Conservation (phyloP, 2,888 invertebrate genomes). For the Drosophila hamatofila region DNA sequence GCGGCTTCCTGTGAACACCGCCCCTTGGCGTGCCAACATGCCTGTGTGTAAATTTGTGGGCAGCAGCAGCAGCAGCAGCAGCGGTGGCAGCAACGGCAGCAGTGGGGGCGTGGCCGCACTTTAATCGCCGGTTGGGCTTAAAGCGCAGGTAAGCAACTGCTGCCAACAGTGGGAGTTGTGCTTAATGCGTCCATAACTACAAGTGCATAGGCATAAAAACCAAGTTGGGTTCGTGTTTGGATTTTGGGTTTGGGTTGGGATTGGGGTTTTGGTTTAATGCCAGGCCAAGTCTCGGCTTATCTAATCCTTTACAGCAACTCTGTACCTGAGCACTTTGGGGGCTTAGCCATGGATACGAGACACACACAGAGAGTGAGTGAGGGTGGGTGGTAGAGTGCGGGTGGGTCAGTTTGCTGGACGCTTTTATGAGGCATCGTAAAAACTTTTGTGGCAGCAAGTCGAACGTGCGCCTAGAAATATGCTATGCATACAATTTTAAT, state of each 20-base stretch:
- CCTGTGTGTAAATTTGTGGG: conserved; percentile 69
- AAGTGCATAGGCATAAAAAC: conserved; percentile 75
- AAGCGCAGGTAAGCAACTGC: conserved; percentile 36
- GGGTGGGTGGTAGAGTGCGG: background rate
- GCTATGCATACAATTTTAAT: conserved; percentile 75
- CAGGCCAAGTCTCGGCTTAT: conserved; percentile 56
- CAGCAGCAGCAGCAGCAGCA: conserved; percentile 16
- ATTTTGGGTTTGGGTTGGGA: conserved; percentile 6
- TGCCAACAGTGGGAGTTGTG: conserved; percentile 10
- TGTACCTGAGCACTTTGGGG: conserved; percentile 22
- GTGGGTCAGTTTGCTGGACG: conserved; percentile 57
- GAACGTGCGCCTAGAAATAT: conserved; percentile 77
- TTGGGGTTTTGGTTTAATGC: conserved; percentile 42
- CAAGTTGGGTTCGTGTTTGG: conserved; percentile 23
- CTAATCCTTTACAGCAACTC: conserved; percentile 71
- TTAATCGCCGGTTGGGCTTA: conserved; percentile 55
- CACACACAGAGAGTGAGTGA: background rate
- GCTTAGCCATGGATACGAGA: background rate
- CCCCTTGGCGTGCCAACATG: conserved; percentile 59
- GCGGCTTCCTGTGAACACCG: conserved; percentile 77
- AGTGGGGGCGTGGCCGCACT: conserved; percentile 30
- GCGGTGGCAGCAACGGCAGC: background rate
- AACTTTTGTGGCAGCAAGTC: conserved; percentile 64
- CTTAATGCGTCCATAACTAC: conserved; percentile 57
- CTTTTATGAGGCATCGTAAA: conserved; percentile 75